These are phyloP conservation scores for Ptychochromis oligacanthus DNA, from an alignment of 2,113 vertebrate genomes.

Conservation along the genomic window DNA sequence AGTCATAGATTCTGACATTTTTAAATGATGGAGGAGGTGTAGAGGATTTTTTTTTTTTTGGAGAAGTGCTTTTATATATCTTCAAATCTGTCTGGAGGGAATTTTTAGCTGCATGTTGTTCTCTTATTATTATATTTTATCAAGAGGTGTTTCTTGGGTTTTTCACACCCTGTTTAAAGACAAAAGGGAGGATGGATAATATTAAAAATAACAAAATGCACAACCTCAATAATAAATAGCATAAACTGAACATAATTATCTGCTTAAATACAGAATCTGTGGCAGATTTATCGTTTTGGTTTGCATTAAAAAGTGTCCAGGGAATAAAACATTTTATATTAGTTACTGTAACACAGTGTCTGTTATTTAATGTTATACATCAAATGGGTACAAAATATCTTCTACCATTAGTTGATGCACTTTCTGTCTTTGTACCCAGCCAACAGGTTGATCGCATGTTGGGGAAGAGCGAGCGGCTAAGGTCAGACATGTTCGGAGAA, in stretches of 20 bases:
- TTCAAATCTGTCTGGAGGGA: not conserved
- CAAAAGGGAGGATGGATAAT: not conserved
- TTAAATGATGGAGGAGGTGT: not conserved
- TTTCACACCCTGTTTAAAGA: not conserved
- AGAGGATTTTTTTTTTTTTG: not conserved
- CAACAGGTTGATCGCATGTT: slow-evolving; percentile 92
- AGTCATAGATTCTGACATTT: not conserved
- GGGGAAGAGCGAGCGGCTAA: slow-evolving; percentile 90
- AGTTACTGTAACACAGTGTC: not conserved
- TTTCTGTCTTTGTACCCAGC: slow-evolving; percentile 70
- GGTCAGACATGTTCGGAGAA: slow-evolving; percentile 94
- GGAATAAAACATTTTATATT: no score
- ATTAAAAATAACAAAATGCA: not conserved
- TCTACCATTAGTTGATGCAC: not conserved
- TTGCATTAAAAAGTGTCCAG: no score
- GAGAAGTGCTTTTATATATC: not conserved
- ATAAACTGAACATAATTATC: not conserved
- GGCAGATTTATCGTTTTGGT: not conserved
- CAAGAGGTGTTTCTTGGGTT: not conserved
- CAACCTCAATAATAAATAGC: not conserved
- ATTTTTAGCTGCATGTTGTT: not conserved
- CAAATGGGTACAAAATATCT: not conserved
- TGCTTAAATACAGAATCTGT: not conserved
- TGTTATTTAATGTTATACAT: not conserved
- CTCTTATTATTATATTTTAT: not conserved